Base-by-base conservation (phyloP, 2,113 vertebrate genomes). In the Zingel zingel region DNA sequence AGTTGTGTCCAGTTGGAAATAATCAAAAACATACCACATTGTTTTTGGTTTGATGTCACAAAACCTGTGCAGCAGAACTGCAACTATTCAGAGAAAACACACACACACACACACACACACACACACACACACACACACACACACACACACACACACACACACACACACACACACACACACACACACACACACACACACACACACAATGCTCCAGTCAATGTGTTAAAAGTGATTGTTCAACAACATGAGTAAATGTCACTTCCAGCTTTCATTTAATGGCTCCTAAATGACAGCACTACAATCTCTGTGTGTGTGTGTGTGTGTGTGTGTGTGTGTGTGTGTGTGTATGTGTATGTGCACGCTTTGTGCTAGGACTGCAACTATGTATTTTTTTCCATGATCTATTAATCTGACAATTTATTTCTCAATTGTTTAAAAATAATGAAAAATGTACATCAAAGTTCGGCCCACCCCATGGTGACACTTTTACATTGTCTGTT, bases 241-340 rank as follows among this genome's bases (percentile, higher is more conserved):
- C 73, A 83, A 72, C 64, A 58, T 53, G 48, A 79, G 45, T 54
- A 84, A 66, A 67, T 57, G 62, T 69, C 56, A 18, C 39, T 81
- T 85, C 43, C 59, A 30, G 3, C 27, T 74, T 76, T 61, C 23
- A 80, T 69, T 65, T 12, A 56, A 25, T 71, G 50, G n/a, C 62
- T 77, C 51, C 54, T 71, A 43, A 72, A 56, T 74, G 14, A 56
- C 33, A 69, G 47, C 59, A 47, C 6, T 33, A 62, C 21, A 58
- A 45, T 27, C 16, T 47, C 13, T 50, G 48, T 50, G 13, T 5
- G 48, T 50, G 58, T 36, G 47, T 72, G 10, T 64, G 3, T 25
- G 25, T 25, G 25, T 25, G 25, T 1, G 1, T 25, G 25, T 25
- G 25, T 25, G 2, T 23, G 45, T 36, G 57, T 69, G 21, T 61